phyloP scores from a whole-genome alignment of 2,113 vertebrate species.

The Diadophis punctatus region DNA sequence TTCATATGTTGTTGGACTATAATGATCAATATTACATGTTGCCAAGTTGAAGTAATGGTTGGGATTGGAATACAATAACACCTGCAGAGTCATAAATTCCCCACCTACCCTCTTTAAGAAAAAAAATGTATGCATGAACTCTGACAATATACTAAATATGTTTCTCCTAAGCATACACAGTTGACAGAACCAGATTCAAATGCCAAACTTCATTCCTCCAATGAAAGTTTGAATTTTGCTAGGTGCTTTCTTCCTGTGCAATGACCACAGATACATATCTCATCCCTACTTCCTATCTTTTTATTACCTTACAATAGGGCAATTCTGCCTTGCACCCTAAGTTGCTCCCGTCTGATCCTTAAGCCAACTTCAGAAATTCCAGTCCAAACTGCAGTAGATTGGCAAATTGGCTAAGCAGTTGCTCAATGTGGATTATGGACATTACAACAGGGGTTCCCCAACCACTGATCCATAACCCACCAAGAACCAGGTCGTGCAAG shows the following conservation, averaged over 20 bases:
- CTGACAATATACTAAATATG: slow-evolving; percentile 47
- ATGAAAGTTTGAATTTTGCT: slow-evolving; percentile 29
- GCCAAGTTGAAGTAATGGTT: background rate
- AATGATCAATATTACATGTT: background rate
- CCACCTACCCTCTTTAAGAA: background rate
- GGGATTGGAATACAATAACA: background rate
- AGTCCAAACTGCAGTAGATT: background rate
- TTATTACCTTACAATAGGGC: slow-evolving; percentile 5
- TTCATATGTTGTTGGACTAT: background rate
- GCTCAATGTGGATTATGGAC: background rate
- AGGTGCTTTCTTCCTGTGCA: slow-evolving; percentile 37
- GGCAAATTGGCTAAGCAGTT: background rate
- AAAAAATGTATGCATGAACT: slow-evolving; percentile 34
- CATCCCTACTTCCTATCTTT: background rate
- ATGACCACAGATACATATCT: slow-evolving; percentile 12
- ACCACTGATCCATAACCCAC: no score
- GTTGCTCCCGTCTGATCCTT: background rate
- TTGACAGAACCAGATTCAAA: slow-evolving; percentile 29
- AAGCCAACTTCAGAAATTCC: background rate
- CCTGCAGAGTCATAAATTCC: background rate
- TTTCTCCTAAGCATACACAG: slow-evolving; percentile 33
- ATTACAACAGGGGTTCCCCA: background rate
- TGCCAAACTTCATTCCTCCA: slow-evolving; percentile 50
- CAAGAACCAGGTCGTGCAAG: no score
- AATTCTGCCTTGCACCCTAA: background rate